Evolutionary conservation across 2,113 vertebrate genomes (phyloP).

Genomic region (Eulemur rufifrons): DNA sequence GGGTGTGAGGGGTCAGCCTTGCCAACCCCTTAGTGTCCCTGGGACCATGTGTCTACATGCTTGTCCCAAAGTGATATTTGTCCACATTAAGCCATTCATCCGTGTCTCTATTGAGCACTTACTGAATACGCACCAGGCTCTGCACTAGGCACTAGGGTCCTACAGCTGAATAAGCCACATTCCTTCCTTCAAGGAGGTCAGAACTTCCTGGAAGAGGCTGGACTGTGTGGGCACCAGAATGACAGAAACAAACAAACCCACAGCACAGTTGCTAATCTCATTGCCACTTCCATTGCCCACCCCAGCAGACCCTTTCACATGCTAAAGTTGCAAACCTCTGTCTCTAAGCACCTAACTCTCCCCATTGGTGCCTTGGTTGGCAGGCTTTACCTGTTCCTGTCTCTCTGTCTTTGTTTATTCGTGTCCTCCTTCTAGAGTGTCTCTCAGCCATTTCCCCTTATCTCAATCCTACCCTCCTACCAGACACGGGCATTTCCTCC

Average conservation of each 20-base stretch:
- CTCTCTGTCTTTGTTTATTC: background rate
- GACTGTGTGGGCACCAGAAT: background rate
- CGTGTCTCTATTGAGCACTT: background rate
- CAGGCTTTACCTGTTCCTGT: background rate
- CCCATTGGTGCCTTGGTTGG: background rate
- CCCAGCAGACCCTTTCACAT: background rate
- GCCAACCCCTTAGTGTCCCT: background rate
- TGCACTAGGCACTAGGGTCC: accelerated
- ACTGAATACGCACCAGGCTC: background rate
- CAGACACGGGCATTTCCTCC: background rate
- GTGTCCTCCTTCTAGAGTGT: background rate
- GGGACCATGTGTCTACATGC: background rate
- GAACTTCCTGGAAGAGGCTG: background rate
- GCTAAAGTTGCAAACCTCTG: background rate
- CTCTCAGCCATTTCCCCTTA: background rate
- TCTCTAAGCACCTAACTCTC: background rate
- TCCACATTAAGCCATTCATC: background rate
- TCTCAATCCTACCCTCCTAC: background rate
- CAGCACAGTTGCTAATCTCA: background rate
- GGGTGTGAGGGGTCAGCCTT: background rate
- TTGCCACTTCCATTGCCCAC: background rate
- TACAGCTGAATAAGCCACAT: too few species aligned
- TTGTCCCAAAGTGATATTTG: background rate
- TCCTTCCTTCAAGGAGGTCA: background rate
- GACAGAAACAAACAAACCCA: background rate